A percentile compares a stretch with the other conserved stretches of the same genome.
Conservation (phyloP, 2,888 invertebrate genomes). For the Sipunculus nudus region DNA sequence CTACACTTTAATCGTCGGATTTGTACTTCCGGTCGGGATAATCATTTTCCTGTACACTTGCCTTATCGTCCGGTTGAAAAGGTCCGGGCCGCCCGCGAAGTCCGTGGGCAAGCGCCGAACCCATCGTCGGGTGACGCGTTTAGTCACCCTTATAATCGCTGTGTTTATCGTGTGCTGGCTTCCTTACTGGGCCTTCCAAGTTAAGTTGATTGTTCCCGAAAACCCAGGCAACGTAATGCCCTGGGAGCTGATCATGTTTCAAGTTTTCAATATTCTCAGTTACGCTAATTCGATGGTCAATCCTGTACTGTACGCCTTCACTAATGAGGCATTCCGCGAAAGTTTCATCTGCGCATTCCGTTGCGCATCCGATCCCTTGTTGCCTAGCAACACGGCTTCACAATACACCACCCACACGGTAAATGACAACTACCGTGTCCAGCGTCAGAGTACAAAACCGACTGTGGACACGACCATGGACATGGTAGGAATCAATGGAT, state of each 20-base stretch:
- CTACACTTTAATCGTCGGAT: constrained; percentile 30
- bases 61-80: too few relatives aligned
- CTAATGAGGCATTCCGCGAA: constrained; percentile 39
- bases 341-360: constrained; percentile 39
- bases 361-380: constrained; percentile 30
- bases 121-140: constrained; percentile 27
- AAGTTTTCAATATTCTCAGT: constrained; percentile 34
- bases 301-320: constrained; percentile 42
- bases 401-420: too few relatives aligned
- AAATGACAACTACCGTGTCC: too few relatives aligned
- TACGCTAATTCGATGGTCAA: constrained; percentile 41
- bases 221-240: neutral
- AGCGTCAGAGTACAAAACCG: too few relatives aligned
- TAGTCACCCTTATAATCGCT: constrained; percentile 29
- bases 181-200: constrained; percentile 37
- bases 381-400: too few relatives aligned
- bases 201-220: constrained; percentile 9
- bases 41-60: constrained; percentile 35
- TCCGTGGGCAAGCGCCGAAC: constrained; percentile 7
- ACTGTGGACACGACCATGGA: too few relatives aligned
- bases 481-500: too few relatives aligned
- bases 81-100: constrained; percentile 23
- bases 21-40: constrained; percentile 28
- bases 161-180: constrained; percentile 34
- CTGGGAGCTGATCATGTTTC: constrained; percentile 26